Evolutionary conservation across 2,113 vertebrate species (phyloP).

Genomic region (Sylvia atricapilla): DNA sequence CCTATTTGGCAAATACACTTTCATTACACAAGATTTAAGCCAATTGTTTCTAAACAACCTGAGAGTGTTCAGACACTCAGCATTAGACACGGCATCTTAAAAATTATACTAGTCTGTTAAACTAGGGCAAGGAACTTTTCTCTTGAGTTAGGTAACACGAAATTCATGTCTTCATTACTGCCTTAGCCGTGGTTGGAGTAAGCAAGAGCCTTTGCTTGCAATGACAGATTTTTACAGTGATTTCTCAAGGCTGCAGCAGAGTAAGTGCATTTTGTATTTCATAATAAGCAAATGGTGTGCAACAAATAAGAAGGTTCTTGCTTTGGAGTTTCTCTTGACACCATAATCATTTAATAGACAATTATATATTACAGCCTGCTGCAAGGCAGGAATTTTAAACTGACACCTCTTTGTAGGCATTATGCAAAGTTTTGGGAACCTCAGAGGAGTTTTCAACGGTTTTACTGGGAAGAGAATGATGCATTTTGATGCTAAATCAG

Average conservation of each 20-base stretch:
- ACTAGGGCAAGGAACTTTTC: constrained; percentile 40
- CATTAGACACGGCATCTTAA: constrained; percentile 1
- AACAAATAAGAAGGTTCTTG: constrained; percentile 18
- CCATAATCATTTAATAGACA: not conserved
- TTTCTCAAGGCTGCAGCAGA: constrained; percentile 30
- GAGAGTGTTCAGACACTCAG: constrained; percentile 21
- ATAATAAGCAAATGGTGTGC: not conserved
- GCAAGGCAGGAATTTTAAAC: not conserved
- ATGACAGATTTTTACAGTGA: constrained; percentile 21
- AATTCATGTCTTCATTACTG: not conserved
- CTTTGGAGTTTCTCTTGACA: not conserved
- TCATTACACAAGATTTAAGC: constrained; percentile 46
- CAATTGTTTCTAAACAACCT: constrained; percentile 48
- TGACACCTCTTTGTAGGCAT: not conserved
- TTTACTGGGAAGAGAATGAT: not conserved
- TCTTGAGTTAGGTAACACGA: not conserved
- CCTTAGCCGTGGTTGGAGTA: not conserved
- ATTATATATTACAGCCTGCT: not conserved
- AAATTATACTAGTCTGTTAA: constrained; percentile 38
- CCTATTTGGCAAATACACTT: constrained; percentile 36
- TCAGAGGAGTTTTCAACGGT: not conserved
- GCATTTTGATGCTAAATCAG: not conserved
- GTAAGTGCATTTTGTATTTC: not conserved
- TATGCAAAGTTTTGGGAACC: not conserved
- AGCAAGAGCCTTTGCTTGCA: not conserved